Conservation (phyloP, 2,888 invertebrate genomes). For the Orchestes rusci region DNA sequence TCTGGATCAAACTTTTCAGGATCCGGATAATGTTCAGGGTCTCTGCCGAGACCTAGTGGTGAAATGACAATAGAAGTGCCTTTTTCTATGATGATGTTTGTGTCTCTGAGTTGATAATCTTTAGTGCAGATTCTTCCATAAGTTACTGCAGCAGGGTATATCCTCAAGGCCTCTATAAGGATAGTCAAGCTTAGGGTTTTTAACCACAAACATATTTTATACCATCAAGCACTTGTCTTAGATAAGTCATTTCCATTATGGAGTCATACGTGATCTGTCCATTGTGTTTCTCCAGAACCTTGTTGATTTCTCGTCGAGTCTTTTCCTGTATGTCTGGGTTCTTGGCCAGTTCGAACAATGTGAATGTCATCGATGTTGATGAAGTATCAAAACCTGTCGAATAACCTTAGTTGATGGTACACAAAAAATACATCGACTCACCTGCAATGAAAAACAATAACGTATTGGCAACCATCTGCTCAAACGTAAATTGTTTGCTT, state of each 20-base stretch:
- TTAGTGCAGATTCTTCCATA: conserved; percentile 27
- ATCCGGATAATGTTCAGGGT: too few species aligned
- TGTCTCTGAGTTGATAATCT: too few species aligned
- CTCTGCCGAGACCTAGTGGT: conserved; percentile 25
- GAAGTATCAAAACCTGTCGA: conserved; percentile 30
- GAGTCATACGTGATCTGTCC: conserved; percentile 27
- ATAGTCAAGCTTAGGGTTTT: too few species aligned
- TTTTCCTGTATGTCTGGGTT: too few species aligned
- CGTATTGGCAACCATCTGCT: conserved; percentile 45
- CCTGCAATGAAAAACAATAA: conserved; percentile 23
- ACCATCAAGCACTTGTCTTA: conserved; percentile 27
- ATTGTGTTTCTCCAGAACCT: conserved; percentile 21
- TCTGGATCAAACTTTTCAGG: too few species aligned
- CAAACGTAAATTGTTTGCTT: conserved; percentile 24
- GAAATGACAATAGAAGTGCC: conserved; percentile 27
- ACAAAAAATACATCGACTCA: conserved; percentile 4
- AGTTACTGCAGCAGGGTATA: too few species aligned
- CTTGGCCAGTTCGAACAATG: conserved; percentile 27
- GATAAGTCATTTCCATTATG: conserved; percentile 26
- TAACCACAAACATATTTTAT: too few species aligned
- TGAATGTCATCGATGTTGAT: conserved; percentile 27
- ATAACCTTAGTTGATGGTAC: too few species aligned
- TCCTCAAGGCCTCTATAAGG: too few species aligned
- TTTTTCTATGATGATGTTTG: too few species aligned
- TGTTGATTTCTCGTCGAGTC: too few species aligned